Evolutionary conservation across 2,797 vertebrate species (phyloP).

Genomic region (Pangasius sanitwongsei): DNA sequence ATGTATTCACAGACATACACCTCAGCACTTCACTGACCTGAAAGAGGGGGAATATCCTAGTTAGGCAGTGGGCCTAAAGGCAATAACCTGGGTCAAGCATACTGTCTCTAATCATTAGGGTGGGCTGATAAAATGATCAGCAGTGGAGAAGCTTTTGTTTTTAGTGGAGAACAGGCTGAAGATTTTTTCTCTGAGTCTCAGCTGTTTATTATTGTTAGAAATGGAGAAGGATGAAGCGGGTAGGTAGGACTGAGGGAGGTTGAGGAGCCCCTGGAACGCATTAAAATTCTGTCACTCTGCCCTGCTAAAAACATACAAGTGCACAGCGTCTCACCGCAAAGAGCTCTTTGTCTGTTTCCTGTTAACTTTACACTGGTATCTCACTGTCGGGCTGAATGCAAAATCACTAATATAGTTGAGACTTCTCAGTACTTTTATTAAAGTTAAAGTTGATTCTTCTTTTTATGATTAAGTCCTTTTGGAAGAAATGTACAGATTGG

Average conservation of each 20-base stretch:
- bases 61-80: slow-evolving; percentile 61
- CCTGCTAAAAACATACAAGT: slow-evolving; percentile 22
- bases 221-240: slow-evolving; percentile 78
- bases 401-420: slow-evolving; percentile 18
- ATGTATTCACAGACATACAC: background rate
- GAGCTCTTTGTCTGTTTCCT: slow-evolving; percentile 37
- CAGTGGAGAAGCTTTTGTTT: slow-evolving; percentile 63
- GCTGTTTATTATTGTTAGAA: slow-evolving; percentile 77
- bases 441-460: background rate
- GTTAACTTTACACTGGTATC: slow-evolving; percentile 28
- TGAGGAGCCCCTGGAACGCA: slow-evolving; percentile 74
- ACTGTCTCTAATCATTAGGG: slow-evolving; percentile 43
- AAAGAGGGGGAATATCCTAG: slow-evolving; percentile 66
- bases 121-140: slow-evolving; percentile 61
- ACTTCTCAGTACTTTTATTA: background rate
- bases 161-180: slow-evolving; percentile 55
- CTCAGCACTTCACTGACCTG: slow-evolving; percentile 60
- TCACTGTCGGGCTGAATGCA: slow-evolving; percentile 9
- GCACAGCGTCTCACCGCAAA: slow-evolving; percentile 41
- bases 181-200: slow-evolving; percentile 65
- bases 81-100: slow-evolving; percentile 33
- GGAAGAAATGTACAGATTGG: background rate
- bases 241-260: slow-evolving; percentile 72
- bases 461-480: background rate
- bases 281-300: slow-evolving; percentile 70